Percentiles rank a stretch among this genome's conserved stretches.
Evolutionary conservation across 1,140 invertebrate genomes (phyloP).

Genomic region (Trinorchestia longiramus): DNA sequence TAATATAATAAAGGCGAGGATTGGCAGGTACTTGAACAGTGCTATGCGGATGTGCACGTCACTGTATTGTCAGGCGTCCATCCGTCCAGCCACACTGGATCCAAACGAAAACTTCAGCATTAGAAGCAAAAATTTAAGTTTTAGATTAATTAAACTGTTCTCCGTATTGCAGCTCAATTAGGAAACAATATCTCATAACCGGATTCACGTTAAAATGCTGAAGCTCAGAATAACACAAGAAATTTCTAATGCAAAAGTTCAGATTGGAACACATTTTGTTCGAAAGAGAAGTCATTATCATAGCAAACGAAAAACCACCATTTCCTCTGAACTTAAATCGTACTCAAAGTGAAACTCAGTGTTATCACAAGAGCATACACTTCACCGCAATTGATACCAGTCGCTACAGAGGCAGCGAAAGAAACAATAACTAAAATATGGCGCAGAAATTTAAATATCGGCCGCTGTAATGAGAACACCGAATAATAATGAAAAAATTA

Average conservation of each 20-base stretch:
- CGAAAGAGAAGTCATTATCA: neutral
- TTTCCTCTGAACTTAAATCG: neutral
- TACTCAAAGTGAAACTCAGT: neutral
- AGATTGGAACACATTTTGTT: neutral
- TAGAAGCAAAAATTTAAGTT: neutral
- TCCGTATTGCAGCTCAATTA: neutral
- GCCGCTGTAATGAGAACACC: neutral
- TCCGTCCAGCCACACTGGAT: neutral
- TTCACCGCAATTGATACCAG: neutral
- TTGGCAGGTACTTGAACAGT: constrained; percentile 23
- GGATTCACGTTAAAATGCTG: neutral
- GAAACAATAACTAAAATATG: neutral
- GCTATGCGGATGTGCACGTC: neutral
- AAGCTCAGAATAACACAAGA: neutral
- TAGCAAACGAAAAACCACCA: neutral
- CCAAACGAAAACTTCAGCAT: neutral
- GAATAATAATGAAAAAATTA: neutral
- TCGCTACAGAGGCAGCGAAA: neutral
- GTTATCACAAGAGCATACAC: neutral
- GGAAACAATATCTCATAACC: neutral
- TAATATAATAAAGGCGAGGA: constrained; percentile 40
- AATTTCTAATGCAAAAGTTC: neutral
- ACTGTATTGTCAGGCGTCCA: neutral
- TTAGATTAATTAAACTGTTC: neutral
- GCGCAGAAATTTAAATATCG: neutral